Base-by-base conservation (phyloP, 1,140 invertebrate species). In the Hyles vespertilio region DNA sequence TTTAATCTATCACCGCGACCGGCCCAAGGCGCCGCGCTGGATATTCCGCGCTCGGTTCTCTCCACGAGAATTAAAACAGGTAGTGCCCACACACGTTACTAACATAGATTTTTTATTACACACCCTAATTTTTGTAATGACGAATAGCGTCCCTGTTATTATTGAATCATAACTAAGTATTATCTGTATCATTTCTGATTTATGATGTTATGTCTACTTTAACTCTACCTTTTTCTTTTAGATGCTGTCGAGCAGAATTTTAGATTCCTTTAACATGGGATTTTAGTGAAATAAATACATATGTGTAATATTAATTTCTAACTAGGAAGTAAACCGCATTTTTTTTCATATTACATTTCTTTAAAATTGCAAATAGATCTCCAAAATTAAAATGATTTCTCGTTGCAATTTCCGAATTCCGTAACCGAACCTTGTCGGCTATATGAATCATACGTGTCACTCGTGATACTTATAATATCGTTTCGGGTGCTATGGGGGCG, bases 401-500 rank as follows among this genome's bases (percentile, higher is more conserved):
- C 22, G 2, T 22, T 22, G 22, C 22, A 22, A 22, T 22, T 22
- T 22, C 22, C 22, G 2, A 22, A 22, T 22, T 5, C 8, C 36
- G 8, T 40, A 40, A 1, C 22, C 36, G 36, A 40, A 40, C 8
- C 1, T 5, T 40, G 36, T 40, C 36, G 36, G 36, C 8, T 8
- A 8, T 40, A 40, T 40, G 36, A 40, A 40, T 40, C 36, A 40
- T 40, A 8, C 36, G 8, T 40, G 36, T 5, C 36, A 40, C 58
- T 58, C 59, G 55, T 69, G 69, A 66, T 70, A 67, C 70, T 81
- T 77, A 72, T 77, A 77, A 72, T 77, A 77, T 75, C 75, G 77
- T 85, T 86, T 84, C 80, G 81, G 82, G 79, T 79, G 80, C 78
- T 77, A 72, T 65, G 79, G 79, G 77, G 81, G 84, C 84, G 85